Evolutionary conservation across 2,888 invertebrate genomes (phyloP), one percentile per base, ranked within the genome.

Genomic region (Coleophora deauratella): DNA sequence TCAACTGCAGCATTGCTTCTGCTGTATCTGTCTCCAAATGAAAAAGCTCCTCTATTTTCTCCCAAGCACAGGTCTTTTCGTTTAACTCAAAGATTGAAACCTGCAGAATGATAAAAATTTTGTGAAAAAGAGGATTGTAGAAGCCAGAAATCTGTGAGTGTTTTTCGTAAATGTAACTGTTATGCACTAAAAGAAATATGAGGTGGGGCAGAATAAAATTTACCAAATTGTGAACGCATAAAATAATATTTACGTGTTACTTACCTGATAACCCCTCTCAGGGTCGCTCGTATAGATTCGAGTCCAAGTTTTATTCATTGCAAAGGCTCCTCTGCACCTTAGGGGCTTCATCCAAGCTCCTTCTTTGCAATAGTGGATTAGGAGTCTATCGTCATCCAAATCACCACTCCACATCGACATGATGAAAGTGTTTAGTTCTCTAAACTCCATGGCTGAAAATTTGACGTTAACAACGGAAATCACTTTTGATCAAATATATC

Each of bases 341-440:
- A 92, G 69, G 0, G 89, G 86, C 42, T 88, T 76, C 54, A 89
- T 69, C 65, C 86, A 81, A 9, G 61, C 65, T 2, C 87, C 87
- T 3, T 79, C 78, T 36, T 87, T 87, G 40, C 87, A 84, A 47
- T 90, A 90, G 51, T 91, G 88, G 41, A 95, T 68, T 30, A 92
- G 73, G 71, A 96, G 88, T 8, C 89, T 79, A 27, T 91, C 89
- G 37, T 95, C 91, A 40, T 94, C 95, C 38, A 95, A 87, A 51
- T 89, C 91, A 1, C 94, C 95, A 35, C 91, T 91, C 96, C 96
- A 96, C 71, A 93, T 92, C 10, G 93, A 84, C 2, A 93, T 86
- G 46, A 91, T 86, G 59, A 93, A 93, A 49, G 91, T 91, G 4
- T 88, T 87, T 30, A 91, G 72, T 46, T 87, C 90, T 2, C 89